Conservation (phyloP, 2,113 vertebrate genomes). For the Tachuris rubrigastra region DNA sequence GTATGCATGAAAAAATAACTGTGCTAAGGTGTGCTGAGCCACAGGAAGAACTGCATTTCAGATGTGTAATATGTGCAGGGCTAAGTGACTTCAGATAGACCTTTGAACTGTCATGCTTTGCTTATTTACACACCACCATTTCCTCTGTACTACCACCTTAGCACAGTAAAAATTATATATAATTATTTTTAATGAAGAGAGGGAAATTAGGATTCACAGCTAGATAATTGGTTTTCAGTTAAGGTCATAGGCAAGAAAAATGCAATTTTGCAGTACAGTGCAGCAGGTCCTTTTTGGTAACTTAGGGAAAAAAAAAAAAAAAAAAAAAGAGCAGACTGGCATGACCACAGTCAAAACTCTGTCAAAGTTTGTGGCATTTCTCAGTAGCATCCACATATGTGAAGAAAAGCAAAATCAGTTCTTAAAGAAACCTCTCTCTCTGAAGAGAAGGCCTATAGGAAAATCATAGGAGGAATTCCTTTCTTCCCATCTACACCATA, state of each 20-base stretch:
- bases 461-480: neutral
- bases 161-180: neutral
- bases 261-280: neutral
- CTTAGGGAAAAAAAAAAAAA: rapidly evolving
- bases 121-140: neutral
- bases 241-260: neutral
- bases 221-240: neutral
- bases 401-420: neutral
- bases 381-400: neutral
- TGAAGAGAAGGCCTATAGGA: neutral
- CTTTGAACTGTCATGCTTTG: neutral
- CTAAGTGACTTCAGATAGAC: neutral
- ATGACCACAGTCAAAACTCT: neutral
- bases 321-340: neutral
- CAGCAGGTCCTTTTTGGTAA: neutral
- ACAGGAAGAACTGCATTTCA: neutral
- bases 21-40: neutral
- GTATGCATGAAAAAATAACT: neutral
- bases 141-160: neutral
- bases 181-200: neutral
- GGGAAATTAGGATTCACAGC: neutral
- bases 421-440: neutral
- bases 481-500: neutral
- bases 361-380: neutral
- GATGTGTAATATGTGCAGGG: rapidly evolving